Conservation (phyloP, 2,113 vertebrate genomes). For the Centropus bengalensis region DNA sequence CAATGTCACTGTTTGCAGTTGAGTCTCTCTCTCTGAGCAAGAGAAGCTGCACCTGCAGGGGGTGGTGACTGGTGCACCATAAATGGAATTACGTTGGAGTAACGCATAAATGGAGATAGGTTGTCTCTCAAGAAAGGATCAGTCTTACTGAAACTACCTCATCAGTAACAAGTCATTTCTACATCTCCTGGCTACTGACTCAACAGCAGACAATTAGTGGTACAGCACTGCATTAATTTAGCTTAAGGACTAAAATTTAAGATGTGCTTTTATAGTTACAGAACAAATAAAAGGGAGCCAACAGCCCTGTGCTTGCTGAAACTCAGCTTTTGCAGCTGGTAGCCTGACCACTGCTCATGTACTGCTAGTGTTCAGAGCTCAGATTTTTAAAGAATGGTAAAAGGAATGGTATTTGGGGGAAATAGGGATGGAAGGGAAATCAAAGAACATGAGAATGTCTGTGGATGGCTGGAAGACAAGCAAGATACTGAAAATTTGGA, state of each 20-base stretch:
- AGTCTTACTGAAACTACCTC: not conserved
- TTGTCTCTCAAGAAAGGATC: not conserved
- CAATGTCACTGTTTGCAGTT: no score
- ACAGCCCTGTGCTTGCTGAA: not conserved
- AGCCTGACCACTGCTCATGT: not conserved
- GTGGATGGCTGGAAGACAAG: not conserved
- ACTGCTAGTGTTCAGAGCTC: not conserved
- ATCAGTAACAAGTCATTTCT: rapidly evolving
- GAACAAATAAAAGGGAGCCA: not conserved
- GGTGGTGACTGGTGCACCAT: not conserved
- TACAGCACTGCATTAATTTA: not conserved
- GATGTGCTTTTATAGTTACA: not conserved
- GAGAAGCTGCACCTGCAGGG: not conserved
- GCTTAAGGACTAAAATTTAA: not conserved
- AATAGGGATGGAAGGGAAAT: not conserved
- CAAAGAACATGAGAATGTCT: not conserved
- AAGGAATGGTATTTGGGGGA: not conserved
- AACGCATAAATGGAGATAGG: not conserved
- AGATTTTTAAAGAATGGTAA: not conserved
- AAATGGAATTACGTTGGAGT: not conserved
- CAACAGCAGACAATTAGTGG: not conserved
- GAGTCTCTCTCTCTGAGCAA: not conserved
- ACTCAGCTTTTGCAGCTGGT: not conserved
- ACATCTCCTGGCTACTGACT: not conserved
- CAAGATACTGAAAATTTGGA: not conserved